phyloP scores from a whole-genome alignment of 2,797 vertebrate species.

The Gouania willdenowi region DNA sequence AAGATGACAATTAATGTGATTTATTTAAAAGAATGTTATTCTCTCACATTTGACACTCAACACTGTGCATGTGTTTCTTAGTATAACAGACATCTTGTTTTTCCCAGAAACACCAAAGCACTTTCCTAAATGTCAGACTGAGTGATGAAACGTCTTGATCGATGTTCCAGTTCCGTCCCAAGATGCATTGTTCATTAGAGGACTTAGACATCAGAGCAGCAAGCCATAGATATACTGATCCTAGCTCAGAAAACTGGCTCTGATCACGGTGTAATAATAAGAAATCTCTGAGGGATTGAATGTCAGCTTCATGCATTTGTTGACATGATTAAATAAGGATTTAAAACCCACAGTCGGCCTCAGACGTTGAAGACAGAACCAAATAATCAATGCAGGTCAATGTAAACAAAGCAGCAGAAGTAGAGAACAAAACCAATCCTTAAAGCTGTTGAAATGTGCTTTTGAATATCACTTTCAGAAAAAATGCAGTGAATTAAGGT shows the following conservation, averaged over 20 bases:
- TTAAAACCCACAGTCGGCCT: constrained; percentile 24
- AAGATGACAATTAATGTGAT: constrained; percentile 52
- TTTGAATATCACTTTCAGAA: constrained; percentile 34
- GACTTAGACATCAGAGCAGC: background rate
- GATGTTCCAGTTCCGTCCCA: constrained; percentile 1
- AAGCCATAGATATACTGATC: background rate
- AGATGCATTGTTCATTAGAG: background rate
- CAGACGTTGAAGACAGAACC: background rate
- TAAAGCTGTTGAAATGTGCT: constrained; percentile 39
- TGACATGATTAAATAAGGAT: constrained; percentile 37
- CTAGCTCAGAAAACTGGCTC: constrained; percentile 4
- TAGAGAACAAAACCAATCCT: constrained; percentile 21
- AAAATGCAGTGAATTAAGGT: too few relatives aligned
- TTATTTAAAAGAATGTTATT: too few relatives aligned
- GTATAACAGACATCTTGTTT: background rate
- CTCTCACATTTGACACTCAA: too few relatives aligned
- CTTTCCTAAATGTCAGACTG: constrained; percentile 23
- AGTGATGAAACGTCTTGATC: constrained; percentile 3
- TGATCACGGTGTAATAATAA: constrained; percentile 16
- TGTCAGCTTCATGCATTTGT: constrained; percentile 13
- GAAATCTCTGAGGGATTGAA: constrained; percentile 25
- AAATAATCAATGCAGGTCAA: constrained; percentile 2
- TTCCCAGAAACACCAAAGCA: background rate
- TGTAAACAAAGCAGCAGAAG: constrained; percentile 3
- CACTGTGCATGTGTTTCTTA: constrained; percentile 2